These are phyloP conservation scores for Lophius americanus DNA, from an alignment of 2,797 vertebrate species.

Conservation along the genomic window DNA sequence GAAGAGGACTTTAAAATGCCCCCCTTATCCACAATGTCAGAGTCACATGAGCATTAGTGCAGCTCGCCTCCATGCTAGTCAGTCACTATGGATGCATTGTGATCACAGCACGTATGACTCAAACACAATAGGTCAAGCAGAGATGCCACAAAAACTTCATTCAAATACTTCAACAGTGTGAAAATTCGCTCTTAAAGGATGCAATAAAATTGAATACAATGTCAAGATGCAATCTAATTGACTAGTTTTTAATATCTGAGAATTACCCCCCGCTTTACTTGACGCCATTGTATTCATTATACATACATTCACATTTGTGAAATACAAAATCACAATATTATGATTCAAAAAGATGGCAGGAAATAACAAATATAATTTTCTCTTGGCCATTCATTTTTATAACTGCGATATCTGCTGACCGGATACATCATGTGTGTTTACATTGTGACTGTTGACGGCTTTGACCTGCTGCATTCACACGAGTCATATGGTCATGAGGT, in stretches of 20 bases:
- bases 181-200: too few species aligned
- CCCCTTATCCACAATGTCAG: constrained; percentile 20
- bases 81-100: constrained; percentile 45
- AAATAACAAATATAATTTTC: too few species aligned
- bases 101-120: constrained; percentile 44
- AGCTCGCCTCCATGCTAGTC: constrained; percentile 40
- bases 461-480: constrained; percentile 4
- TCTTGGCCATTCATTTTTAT: too few species aligned
- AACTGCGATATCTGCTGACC: too few species aligned
- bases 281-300: neutral
- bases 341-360: neutral
- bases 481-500: constrained; percentile 32
- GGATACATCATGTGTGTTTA: neutral
- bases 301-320: too few species aligned
- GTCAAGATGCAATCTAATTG: too few species aligned
- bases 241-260: neutral
- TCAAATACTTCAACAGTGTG: neutral
- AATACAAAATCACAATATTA: neutral
- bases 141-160: constrained; percentile 3
- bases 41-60: constrained; percentile 58
- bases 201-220: too few species aligned
- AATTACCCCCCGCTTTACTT: neutral
- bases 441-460: neutral
- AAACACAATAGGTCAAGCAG: neutral
- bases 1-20: neutral